phyloP scores from a whole-genome alignment of 2,113 vertebrate genomes.

The Sula dactylatra region DNA sequence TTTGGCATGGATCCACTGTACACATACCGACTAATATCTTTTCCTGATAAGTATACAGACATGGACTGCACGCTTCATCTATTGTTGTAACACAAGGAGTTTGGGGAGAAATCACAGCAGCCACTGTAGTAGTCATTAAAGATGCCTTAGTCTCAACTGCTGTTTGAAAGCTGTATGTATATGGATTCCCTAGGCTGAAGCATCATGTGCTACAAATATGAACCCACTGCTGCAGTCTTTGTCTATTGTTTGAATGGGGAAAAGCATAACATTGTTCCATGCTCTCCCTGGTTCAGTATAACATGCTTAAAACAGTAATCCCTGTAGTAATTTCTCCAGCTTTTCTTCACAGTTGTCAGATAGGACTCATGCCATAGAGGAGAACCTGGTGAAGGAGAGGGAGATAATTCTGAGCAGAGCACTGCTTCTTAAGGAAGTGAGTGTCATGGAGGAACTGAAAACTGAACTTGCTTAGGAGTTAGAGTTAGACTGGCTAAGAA shows the following conservation, averaged over 20 bases:
- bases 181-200: not conserved
- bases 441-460: not conserved
- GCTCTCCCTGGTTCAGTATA: not conserved
- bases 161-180: not conserved
- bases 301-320: not conserved
- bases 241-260: not conserved
- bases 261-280: not conserved
- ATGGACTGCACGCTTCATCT: accelerated
- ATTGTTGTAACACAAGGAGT: not conserved
- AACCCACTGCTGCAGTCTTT: not conserved
- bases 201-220: not conserved
- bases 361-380: not conserved
- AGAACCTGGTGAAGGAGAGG: not conserved
- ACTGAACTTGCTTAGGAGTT: not conserved
- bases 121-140: not conserved
- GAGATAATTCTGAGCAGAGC: not conserved
- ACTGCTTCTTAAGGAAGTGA: not conserved
- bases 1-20: not conserved
- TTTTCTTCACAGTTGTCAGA: not conserved
- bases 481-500: not conserved
- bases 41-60: not conserved
- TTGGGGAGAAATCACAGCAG: not conserved
- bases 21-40: not conserved
- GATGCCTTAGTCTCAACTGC: not conserved
- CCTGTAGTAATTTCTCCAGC: not conserved